Percentiles rank a stretch among this genome's conserved stretches.
These are phyloP conservation scores for Pristionchus mayeri DNA, from an alignment of 2,888 invertebrate species.

Conservation along the genomic window DNA sequence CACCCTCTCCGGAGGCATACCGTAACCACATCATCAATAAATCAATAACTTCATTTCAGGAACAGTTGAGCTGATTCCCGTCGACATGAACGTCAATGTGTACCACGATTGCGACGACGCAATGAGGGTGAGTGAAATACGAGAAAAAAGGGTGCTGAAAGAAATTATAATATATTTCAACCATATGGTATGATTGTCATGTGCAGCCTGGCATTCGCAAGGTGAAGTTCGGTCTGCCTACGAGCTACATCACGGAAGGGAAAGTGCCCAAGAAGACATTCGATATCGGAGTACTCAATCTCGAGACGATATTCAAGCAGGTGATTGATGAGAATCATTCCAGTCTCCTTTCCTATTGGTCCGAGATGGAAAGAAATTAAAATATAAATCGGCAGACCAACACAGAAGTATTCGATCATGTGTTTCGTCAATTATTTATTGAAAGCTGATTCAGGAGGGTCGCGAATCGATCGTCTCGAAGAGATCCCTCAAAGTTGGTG, in stretches of 20 bases:
- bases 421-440: too few relatives aligned
- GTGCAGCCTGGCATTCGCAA: conserved; percentile 63
- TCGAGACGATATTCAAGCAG: conserved; percentile 63
- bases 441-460: conserved; percentile 51
- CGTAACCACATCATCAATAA: too few relatives aligned
- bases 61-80: conserved; percentile 63
- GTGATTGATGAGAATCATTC: background rate
- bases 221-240: conserved; percentile 63
- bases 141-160: background rate
- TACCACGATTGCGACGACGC: conserved; percentile 68
- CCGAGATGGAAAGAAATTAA: background rate
- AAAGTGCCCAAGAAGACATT: conserved; percentile 63
- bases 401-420: background rate
- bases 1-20: conserved; percentile 51
- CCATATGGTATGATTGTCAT: background rate
- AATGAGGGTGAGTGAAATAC: conserved; percentile 56
- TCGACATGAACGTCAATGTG: conserved; percentile 65
- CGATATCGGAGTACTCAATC: conserved; percentile 64
- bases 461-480: conserved; percentile 57
- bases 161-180: background rate
- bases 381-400: too few relatives aligned
- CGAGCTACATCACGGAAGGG: conserved; percentile 65
- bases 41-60: too few relatives aligned
- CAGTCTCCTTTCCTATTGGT: background rate
- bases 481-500: conserved; percentile 8